Percentiles rank a stretch among this genome's conserved stretches.
These are phyloP conservation scores for Macaca nemestrina DNA, from an alignment of 2,113 vertebrate genomes.

Conservation along the genomic window DNA sequence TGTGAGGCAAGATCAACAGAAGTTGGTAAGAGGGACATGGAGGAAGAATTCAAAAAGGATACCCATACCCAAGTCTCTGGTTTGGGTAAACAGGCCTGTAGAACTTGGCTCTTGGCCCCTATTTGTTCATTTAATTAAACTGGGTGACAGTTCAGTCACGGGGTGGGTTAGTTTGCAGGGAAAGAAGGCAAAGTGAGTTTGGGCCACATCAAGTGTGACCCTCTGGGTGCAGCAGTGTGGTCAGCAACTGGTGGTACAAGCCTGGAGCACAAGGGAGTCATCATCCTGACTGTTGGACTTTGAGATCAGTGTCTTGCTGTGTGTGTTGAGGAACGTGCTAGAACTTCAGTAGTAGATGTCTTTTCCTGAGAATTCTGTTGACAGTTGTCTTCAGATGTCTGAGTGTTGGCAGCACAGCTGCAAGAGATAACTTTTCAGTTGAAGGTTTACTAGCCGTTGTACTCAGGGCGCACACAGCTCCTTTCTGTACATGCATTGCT, in stretches of 20 bases:
- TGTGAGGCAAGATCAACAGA: background rate
- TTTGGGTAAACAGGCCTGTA: background rate
- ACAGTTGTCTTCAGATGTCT: background rate
- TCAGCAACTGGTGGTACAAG: background rate
- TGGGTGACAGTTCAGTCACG: background rate
- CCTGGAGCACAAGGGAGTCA: background rate
- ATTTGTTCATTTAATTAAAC: background rate
- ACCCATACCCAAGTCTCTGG: accelerated
- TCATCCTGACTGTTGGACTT: accelerated
- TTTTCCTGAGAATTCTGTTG: background rate
- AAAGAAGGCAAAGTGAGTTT: background rate
- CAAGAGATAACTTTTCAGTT: background rate
- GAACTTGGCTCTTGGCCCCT: background rate
- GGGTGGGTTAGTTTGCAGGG: background rate
- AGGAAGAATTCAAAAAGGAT: background rate
- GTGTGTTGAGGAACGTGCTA: background rate
- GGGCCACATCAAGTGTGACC: background rate
- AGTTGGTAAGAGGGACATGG: background rate
- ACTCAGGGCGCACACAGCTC: background rate
- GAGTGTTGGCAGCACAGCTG: background rate
- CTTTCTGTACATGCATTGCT: background rate
- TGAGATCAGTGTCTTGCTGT: background rate
- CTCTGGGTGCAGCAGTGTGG: background rate
- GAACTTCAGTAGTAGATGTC: background rate
- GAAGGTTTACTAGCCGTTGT: background rate